Evolutionary conservation across 2,113 vertebrate genomes (phyloP).

Genomic region (Panthera tigris): DNA sequence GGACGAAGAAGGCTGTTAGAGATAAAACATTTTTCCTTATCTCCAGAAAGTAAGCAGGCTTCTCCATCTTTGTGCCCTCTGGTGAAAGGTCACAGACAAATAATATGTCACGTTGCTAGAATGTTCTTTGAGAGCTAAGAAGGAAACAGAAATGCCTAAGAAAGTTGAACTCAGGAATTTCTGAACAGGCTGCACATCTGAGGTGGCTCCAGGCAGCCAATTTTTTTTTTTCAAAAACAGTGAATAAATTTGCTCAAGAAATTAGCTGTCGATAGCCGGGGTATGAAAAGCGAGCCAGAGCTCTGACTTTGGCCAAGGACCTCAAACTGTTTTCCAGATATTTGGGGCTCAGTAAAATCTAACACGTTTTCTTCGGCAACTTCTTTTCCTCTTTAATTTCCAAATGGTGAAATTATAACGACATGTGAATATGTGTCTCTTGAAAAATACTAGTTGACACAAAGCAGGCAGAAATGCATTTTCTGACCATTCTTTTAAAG

Average conservation of each 20-base stretch:
- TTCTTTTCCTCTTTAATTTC: neutral
- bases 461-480: neutral
- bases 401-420: neutral
- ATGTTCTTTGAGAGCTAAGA: slow-evolving; percentile 40
- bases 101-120: slow-evolving; percentile 27
- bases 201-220: slow-evolving; percentile 36
- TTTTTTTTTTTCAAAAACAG: neutral
- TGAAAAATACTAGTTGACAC: neutral
- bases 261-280: slow-evolving; percentile 64
- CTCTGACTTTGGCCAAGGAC: neutral
- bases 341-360: slow-evolving; percentile 36
- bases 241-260: slow-evolving; percentile 75
- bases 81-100: slow-evolving; percentile 17
- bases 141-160: slow-evolving; percentile 41
- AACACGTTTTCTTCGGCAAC: slow-evolving; percentile 51
- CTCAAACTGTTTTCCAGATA: slow-evolving; percentile 56
- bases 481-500: neutral
- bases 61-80: neutral
- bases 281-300: slow-evolving; percentile 33
- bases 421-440: neutral
- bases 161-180: slow-evolving; percentile 51
- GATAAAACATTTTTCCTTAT: slow-evolving; percentile 32
- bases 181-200: slow-evolving; percentile 38
- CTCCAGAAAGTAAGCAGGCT: slow-evolving; percentile 13
- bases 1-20: neutral